Base-by-base conservation (phyloP, 2,797 vertebrate genomes). In the Fringilla coelebs region DNA sequence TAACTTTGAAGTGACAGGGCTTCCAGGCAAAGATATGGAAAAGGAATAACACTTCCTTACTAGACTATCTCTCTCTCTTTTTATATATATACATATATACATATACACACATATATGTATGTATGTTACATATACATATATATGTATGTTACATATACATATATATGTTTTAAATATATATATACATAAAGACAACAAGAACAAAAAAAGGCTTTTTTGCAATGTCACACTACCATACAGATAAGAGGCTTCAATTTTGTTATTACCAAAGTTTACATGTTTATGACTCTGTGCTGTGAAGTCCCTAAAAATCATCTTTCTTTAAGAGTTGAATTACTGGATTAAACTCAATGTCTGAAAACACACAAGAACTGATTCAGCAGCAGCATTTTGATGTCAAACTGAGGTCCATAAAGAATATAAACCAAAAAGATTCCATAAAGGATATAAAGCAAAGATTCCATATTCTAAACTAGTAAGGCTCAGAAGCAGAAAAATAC, bases 401-500 rank as follows among this genome's bases (percentile, higher is more conserved):
- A 94, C 31, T 90, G 91, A 96, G 36, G 26, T 95, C 81, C 71
- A 19, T 52, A 80, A 79, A 91, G 88, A 74, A 62, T 79, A n/a
- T 36, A 89, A 91, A 97, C 58, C 46, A 60, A 60, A 38, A 60
- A 38, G 11, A 38, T 38, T 95, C 79, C 67, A 21, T 48, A 78
- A 78, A 91, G 90, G 74, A 62, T 77, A 38, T 38, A 93, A 90
- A 97, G 74, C 12, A 54, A 85, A 36, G 62, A 83, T 51, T 81
- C 54, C 11, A 17, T 51, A 57, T 41, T 86, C 75, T 90, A 75
- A 87, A 65, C 65, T 90, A 71, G 7, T 79, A 72, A 94, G 88
- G 71, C 71, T 96, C 81, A 95, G 93, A 92, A 95, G 94, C 63
- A 95, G 72, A 94, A 90, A 76, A 86, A 91, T 63, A 31, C 90